Conservation (phyloP, 2,113 vertebrate genomes). For the Lepus europaeus region DNA sequence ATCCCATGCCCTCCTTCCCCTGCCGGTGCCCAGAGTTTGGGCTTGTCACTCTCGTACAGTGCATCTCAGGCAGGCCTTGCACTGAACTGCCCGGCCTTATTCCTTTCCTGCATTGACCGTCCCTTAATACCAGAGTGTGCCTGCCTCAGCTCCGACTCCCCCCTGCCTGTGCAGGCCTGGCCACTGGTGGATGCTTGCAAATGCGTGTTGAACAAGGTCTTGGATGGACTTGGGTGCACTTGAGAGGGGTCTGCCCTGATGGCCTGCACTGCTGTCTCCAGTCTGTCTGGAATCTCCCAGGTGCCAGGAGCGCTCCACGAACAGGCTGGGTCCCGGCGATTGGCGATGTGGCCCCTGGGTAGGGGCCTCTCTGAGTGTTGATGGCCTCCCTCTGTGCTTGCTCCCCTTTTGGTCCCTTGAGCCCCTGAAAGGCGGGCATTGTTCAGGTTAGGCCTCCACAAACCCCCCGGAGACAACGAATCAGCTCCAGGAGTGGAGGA, state of each 20-base stretch:
- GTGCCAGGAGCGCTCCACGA: fast-evolving
- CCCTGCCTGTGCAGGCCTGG: not conserved
- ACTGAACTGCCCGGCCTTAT: not conserved
- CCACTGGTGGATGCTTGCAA: no score
- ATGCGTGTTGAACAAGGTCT: not conserved
- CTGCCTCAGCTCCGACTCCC: not conserved
- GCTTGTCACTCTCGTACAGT: no score
- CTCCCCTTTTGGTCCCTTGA: not conserved
- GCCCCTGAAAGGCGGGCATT: not conserved
- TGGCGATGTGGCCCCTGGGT: not conserved
- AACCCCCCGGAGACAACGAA: not conserved
- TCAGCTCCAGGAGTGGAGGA: not conserved
- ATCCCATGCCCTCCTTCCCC: not conserved
- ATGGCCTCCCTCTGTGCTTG: not conserved
- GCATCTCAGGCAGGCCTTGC: not conserved
- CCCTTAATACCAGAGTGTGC: not conserved
- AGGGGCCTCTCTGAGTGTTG: not conserved
- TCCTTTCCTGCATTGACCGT: not conserved
- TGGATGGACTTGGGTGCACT: not conserved
- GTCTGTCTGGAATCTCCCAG: not conserved
- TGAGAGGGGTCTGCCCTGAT: not conserved
- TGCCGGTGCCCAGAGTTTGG: fast-evolving
- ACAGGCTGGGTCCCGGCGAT: not conserved
- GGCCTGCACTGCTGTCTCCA: no score
- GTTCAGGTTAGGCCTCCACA: not conserved